Percentiles rank a stretch among this genome's conserved stretches.
phyloP scores from a whole-genome alignment of 2,888 invertebrate genomes.

The Busseola fusca region DNA sequence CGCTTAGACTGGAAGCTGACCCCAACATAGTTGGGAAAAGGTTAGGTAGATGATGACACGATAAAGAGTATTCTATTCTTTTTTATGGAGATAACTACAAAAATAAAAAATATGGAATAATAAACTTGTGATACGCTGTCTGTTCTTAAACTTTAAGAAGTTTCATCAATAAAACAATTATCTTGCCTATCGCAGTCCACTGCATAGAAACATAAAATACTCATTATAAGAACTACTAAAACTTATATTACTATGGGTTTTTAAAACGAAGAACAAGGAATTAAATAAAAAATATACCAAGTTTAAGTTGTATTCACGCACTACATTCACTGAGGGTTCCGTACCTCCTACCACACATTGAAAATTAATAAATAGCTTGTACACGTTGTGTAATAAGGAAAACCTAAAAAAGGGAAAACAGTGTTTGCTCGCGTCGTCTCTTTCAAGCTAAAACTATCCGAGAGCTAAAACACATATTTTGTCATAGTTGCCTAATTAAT shows the following conservation, averaged over 20 bases:
- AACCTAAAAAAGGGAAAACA: background rate
- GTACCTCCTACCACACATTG: background rate
- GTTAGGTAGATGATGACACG: too few species aligned
- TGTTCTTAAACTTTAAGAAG: background rate
- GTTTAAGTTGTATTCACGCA: background rate
- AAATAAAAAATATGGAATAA: too few species aligned
- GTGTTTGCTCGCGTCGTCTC: background rate
- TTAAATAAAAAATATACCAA: background rate
- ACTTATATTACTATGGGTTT: background rate
- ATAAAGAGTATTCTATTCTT: too few species aligned
- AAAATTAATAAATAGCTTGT: background rate
- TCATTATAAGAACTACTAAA: background rate
- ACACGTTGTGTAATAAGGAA: background rate
- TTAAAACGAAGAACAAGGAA: conserved; percentile 1
- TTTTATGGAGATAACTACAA: too few species aligned
- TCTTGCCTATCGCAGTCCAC: background rate
- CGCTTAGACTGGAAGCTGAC: too few species aligned
- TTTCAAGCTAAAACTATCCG: background rate
- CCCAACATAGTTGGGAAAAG: too few species aligned
- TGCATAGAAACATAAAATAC: background rate
- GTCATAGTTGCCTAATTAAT: background rate
- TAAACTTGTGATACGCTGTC: background rate
- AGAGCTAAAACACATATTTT: background rate
- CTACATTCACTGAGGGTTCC: background rate
- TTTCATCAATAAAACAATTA: background rate